Evolutionary conservation across 2,888 invertebrate genomes (phyloP).

Genomic region (Rotaria macrura): DNA sequence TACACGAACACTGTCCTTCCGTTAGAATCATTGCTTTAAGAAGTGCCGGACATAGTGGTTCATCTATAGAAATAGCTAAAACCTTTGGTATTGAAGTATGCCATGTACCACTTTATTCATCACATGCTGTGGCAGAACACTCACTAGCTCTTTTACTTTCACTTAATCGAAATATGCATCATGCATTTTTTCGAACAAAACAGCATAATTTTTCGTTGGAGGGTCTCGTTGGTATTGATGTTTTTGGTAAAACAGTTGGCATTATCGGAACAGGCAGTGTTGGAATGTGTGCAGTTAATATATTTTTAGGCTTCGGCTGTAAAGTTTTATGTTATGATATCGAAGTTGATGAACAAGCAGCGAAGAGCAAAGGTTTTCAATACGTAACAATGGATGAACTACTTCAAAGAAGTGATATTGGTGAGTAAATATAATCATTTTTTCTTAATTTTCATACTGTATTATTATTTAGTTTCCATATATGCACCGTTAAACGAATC

Average conservation of each 20-base stretch:
- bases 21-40: conserved; percentile 21
- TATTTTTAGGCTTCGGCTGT: conserved; percentile 9
- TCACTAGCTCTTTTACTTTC: conserved; percentile 5
- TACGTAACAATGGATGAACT: conserved; percentile 19
- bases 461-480: not conserved
- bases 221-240: conserved; percentile 20
- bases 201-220: conserved; percentile 18
- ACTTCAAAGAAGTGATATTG: conserved; percentile 18
- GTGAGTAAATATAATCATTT: not conserved
- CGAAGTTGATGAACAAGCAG: not conserved
- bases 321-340: conserved; percentile 16
- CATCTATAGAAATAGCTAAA: not conserved
- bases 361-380: not conserved
- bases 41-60: conserved; percentile 22
- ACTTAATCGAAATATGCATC: conserved; percentile 22
- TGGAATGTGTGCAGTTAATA: not conserved
- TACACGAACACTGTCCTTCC: not conserved
- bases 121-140: conserved; percentile 23
- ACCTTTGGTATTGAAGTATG: not conserved
- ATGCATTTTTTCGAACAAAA: conserved; percentile 9
- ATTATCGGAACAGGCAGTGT: conserved; percentile 20
- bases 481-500: not conserved
- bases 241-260: conserved; percentile 23
- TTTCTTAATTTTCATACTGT: not conserved
- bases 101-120: conserved; percentile 22